A percentile compares a stretch with the other conserved stretches of the same genome.
These are phyloP conservation scores for Phania funesta DNA, from an alignment of 2,888 invertebrate genomes.

Conservation along the genomic window DNA sequence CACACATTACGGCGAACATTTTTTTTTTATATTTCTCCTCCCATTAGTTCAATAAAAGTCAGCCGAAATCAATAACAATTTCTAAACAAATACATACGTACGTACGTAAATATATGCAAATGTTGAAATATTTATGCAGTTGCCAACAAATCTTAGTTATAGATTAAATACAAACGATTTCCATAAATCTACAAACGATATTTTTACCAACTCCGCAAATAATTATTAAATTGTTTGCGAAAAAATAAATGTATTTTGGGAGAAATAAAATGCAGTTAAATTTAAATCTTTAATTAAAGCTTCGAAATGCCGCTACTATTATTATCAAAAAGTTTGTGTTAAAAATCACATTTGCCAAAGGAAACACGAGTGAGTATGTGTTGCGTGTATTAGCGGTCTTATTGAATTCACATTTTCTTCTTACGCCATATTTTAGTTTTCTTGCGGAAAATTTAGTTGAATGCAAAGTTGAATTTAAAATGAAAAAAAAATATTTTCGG, in stretches of 20 bases:
- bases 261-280: slow-evolving; percentile 32
- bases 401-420: neutral
- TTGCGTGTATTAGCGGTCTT: slow-evolving; percentile 34
- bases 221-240: slow-evolving; percentile 12
- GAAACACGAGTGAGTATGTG: too few species aligned
- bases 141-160: neutral
- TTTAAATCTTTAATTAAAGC: slow-evolving; percentile 49
- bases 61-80: neutral
- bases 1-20: too few species aligned
- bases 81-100: neutral
- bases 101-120: neutral
- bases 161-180: neutral
- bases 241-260: neutral
- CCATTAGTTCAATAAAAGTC: too few species aligned
- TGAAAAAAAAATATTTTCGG: neutral
- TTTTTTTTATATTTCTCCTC: too few species aligned
- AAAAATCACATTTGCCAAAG: slow-evolving; percentile 35
- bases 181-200: neutral
- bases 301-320: slow-evolving; percentile 54
- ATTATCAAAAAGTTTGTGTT: slow-evolving; percentile 30
- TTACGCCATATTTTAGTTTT: neutral
- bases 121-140: neutral
- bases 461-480: too few species aligned
- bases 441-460: slow-evolving; percentile 34
- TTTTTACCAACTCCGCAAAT: neutral